These are phyloP conservation scores for Opisthograptis luteolata DNA, from an alignment of 2,888 invertebrate genomes.

Conservation along the genomic window DNA sequence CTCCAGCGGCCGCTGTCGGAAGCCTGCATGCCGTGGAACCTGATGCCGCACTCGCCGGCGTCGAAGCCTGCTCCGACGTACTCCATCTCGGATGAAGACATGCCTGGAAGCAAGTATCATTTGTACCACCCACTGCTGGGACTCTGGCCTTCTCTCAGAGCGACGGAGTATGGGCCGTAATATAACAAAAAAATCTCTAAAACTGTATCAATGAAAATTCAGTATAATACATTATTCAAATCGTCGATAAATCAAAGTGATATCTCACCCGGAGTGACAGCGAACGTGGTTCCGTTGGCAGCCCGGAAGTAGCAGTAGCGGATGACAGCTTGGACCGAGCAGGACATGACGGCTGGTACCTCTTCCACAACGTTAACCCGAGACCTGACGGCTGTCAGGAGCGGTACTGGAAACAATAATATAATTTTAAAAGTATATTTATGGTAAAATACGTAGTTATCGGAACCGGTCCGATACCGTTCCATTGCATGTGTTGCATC, in stretches of 20 bases:
- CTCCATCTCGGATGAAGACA: constrained; percentile 39
- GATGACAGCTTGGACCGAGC: constrained; percentile 56
- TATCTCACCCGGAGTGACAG: constrained; percentile 62
- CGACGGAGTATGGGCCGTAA: no score
- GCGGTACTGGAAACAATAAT: constrained; percentile 60
- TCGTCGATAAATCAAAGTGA: no score
- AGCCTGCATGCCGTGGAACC: constrained; percentile 45
- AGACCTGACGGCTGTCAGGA: constrained; percentile 42
- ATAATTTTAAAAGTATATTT: no score
- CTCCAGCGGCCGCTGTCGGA: constrained; percentile 62
- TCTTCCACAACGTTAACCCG: constrained; percentile 41
- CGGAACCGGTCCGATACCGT: no score
- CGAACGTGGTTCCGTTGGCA: constrained; percentile 62
- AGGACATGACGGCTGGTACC: constrained; percentile 54
- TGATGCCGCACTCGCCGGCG: constrained; percentile 70
- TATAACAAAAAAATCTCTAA: not conserved
- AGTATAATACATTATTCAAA: no score
- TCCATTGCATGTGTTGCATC: no score
- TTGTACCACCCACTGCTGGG: no score
- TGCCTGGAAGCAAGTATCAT: constrained; percentile 43
- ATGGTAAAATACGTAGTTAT: no score
- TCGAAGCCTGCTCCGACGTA: constrained; percentile 69
- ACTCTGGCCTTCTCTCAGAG: no score
- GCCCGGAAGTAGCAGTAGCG: constrained; percentile 73
- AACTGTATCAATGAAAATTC: not conserved